phyloP scores from a whole-genome alignment of 2,888 invertebrate genomes.

The Epistrophella euchroma region DNA sequence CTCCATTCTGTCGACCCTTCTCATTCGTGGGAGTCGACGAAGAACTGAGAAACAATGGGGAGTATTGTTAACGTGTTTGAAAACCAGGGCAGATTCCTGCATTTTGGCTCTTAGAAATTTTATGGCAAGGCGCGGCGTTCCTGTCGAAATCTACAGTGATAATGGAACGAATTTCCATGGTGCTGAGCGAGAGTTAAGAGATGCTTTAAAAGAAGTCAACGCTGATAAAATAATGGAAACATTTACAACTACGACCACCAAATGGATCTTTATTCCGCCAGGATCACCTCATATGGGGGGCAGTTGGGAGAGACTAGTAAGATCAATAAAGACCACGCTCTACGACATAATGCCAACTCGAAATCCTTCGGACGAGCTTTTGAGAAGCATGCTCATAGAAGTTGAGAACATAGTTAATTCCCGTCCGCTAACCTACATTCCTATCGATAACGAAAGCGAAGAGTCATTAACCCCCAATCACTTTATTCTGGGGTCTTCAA shows the following conservation, averaged over 20 bases:
- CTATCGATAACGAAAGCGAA: slow-evolving; percentile 46
- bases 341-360: slow-evolving; percentile 45
- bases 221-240: too few species aligned
- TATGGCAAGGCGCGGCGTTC: slow-evolving; percentile 26
- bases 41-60: slow-evolving; percentile 11
- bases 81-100: slow-evolving; percentile 14
- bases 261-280: too few species aligned
- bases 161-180: slow-evolving; percentile 6
- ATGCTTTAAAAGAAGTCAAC: too few species aligned
- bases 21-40: slow-evolving; percentile 21
- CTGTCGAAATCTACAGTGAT: slow-evolving; percentile 10
- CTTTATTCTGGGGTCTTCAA: slow-evolving; percentile 59
- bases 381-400: slow-evolving; percentile 26
- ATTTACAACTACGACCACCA: too few species aligned
- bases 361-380: slow-evolving; percentile 71
- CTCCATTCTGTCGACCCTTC: slow-evolving; percentile 20
- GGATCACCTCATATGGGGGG: slow-evolving; percentile 28
- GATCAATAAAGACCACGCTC: slow-evolving; percentile 59
- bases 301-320: not conserved
- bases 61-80: slow-evolving; percentile 8
- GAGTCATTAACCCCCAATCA: slow-evolving; percentile 76
- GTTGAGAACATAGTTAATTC: slow-evolving; percentile 1
- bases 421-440: slow-evolving; percentile 8
- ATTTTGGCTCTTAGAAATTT: slow-evolving; percentile 55
- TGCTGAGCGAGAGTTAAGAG: too few species aligned